These are phyloP conservation scores for Euwallacea similis DNA, from an alignment of 1,140 invertebrate species.

Conservation along the genomic window DNA sequence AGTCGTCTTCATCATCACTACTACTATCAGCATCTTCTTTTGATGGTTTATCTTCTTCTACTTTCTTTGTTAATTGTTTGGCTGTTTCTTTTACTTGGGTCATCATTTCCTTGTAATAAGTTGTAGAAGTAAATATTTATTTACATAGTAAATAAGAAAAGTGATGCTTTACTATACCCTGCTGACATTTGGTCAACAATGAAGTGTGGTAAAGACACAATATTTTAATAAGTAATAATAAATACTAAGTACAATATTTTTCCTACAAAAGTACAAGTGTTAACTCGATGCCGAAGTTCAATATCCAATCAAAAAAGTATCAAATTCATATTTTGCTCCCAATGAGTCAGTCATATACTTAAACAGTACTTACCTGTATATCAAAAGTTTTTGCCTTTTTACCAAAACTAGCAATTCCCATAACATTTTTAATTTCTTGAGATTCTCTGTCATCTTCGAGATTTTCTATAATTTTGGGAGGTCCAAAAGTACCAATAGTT, in stretches of 20 bases:
- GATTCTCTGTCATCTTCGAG: conserved; percentile 70
- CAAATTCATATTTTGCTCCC: too few species aligned
- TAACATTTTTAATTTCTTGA: conserved; percentile 67
- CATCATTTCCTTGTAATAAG: conserved; percentile 51
- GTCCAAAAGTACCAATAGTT: conserved; percentile 44
- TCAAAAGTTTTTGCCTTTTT: conserved; percentile 78
- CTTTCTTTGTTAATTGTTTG: conserved; percentile 46
- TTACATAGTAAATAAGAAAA: too few species aligned
- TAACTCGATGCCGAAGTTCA: too few species aligned
- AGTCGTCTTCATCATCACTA: conserved; percentile 53
- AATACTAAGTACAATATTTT: too few species aligned
- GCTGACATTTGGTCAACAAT: too few species aligned
- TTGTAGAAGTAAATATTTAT: not conserved
- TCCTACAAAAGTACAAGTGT: too few species aligned
- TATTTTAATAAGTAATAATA: too few species aligned
- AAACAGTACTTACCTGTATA: conserved; percentile 57
- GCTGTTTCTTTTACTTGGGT: conserved; percentile 58
- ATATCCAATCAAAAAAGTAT: too few species aligned
- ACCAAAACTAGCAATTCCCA: conserved; percentile 77
- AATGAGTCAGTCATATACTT: too few species aligned
- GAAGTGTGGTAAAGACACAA: too few species aligned
- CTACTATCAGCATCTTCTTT: conserved; percentile 45
- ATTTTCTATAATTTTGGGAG: conserved; percentile 59
- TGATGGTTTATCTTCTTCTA: conserved; percentile 40
- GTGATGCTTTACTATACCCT: too few species aligned